A percentile compares a stretch with the other conserved stretches of the same genome.
Evolutionary conservation across 2,797 vertebrate genomes (phyloP).

Genomic region (Manis pentadactyla): DNA sequence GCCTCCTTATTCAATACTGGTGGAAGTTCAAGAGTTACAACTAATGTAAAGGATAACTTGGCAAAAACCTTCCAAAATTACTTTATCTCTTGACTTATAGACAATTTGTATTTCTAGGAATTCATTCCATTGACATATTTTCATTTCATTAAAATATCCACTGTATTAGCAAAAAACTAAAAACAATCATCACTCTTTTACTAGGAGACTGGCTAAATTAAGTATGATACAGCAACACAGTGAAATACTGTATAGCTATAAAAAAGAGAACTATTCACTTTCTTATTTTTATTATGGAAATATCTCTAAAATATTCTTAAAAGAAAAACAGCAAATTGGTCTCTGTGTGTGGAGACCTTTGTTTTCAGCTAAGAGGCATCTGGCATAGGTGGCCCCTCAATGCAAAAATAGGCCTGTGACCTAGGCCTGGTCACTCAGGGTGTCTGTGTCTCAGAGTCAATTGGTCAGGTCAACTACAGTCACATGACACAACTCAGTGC

Average conservation of each 20-base stretch:
- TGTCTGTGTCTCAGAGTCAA: background rate
- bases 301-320: background rate
- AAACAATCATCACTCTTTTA: background rate
- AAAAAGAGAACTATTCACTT: background rate
- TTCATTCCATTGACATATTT: slow-evolving; percentile 13
- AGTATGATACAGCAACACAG: background rate
- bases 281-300: background rate
- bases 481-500: background rate
- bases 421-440: background rate
- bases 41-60: background rate
- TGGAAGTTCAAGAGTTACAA: background rate
- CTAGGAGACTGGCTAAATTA: background rate
- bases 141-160: background rate
- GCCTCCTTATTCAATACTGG: background rate
- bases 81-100: background rate
- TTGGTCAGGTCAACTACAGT: background rate
- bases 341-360: background rate
- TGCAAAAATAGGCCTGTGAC: background rate
- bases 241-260: background rate
- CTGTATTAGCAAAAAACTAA: background rate
- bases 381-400: no score
- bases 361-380: background rate
- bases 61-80: background rate
- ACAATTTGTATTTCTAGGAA: background rate
- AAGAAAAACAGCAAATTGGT: background rate